These are phyloP conservation scores for Linurgus olivaceus DNA, from an alignment of 2,797 vertebrate genomes.

Conservation along the genomic window DNA sequence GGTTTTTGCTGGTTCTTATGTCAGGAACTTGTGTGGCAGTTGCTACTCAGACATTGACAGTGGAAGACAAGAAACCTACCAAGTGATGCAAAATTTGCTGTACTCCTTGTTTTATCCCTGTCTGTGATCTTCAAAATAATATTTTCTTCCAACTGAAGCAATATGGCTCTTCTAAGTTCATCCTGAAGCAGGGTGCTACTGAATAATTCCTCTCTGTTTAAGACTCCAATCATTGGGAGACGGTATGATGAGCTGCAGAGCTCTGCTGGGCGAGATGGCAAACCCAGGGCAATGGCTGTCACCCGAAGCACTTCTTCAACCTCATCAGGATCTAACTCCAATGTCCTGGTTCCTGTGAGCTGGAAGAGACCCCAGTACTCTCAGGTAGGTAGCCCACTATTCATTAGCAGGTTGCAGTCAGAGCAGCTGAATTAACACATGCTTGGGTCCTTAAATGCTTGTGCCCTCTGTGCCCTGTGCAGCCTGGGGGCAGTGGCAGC, in stretches of 20 bases:
- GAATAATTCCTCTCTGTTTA: conserved; percentile 24
- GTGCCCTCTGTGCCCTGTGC: background rate
- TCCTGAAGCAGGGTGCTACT: background rate
- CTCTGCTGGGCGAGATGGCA: conserved; percentile 88
- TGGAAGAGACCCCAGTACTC: conserved; percentile 97
- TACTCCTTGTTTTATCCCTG: background rate
- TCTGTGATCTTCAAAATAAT: background rate
- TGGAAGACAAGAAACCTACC: background rate
- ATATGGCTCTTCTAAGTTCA: background rate
- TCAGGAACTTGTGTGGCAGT: background rate
- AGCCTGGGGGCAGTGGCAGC: background rate
- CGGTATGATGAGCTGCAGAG: conserved; percentile 93
- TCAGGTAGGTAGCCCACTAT: conserved; percentile 79
- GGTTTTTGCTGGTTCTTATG: background rate
- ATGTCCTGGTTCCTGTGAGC: conserved; percentile 96
- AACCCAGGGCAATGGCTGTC: conserved; percentile 89
- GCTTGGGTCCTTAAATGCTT: background rate
- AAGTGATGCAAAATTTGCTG: background rate
- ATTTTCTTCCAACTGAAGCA: background rate
- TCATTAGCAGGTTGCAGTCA: background rate
- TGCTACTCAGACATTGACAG: background rate
- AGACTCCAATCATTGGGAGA: conserved; percentile 95
- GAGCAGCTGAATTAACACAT: background rate
- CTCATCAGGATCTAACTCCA: conserved; percentile 96
- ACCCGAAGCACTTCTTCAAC: conserved; percentile 97